Percentiles rank a stretch among this genome's conserved stretches.
phyloP scores from a whole-genome alignment of 2,888 invertebrate genomes.

The Thera obeliscata region DNA sequence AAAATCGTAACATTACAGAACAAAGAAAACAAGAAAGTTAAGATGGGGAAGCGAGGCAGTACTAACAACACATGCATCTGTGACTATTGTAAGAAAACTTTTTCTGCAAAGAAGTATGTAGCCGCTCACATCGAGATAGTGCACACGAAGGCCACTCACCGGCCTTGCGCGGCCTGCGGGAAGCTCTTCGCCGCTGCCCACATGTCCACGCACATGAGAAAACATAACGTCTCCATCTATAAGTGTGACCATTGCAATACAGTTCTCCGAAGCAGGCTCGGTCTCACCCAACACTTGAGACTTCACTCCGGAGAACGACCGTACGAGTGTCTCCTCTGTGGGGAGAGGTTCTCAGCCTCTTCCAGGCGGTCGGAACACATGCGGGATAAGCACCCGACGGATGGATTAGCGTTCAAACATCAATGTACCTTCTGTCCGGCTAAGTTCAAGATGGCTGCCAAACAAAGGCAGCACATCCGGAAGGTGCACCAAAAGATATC shows the following conservation, averaged over 20 bases:
- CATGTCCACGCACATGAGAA: slow-evolving; percentile 70
- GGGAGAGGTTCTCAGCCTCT: slow-evolving; percentile 68
- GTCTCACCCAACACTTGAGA: slow-evolving; percentile 68
- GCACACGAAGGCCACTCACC: slow-evolving; percentile 69
- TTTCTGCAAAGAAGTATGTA: slow-evolving; percentile 68
- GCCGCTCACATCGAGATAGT: slow-evolving; percentile 75
- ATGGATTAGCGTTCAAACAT: slow-evolving; percentile 56
- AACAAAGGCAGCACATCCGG: slow-evolving; percentile 60
- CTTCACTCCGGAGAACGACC: slow-evolving; percentile 74
- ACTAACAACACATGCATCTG: slow-evolving; percentile 64
- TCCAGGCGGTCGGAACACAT: slow-evolving; percentile 72
- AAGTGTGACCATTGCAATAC: slow-evolving; percentile 66
- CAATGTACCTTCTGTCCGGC: slow-evolving; percentile 66
- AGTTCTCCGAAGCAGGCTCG: slow-evolving; percentile 62
- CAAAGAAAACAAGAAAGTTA: slow-evolving; percentile 52
- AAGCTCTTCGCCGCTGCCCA: slow-evolving; percentile 69
- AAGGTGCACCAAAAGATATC: slow-evolving; percentile 49
- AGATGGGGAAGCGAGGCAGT: slow-evolving; percentile 67
- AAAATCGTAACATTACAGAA: slow-evolving; percentile 59
- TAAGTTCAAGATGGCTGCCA: slow-evolving; percentile 61
- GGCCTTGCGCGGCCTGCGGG: slow-evolving; percentile 68
- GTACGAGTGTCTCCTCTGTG: slow-evolving; percentile 64
- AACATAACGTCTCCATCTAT: slow-evolving; percentile 52
- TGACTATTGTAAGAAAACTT: slow-evolving; percentile 71
- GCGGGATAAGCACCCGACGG: slow-evolving; percentile 56